phyloP scores from a whole-genome alignment of 2,113 vertebrate species.

The Melozone crissalis region DNA sequence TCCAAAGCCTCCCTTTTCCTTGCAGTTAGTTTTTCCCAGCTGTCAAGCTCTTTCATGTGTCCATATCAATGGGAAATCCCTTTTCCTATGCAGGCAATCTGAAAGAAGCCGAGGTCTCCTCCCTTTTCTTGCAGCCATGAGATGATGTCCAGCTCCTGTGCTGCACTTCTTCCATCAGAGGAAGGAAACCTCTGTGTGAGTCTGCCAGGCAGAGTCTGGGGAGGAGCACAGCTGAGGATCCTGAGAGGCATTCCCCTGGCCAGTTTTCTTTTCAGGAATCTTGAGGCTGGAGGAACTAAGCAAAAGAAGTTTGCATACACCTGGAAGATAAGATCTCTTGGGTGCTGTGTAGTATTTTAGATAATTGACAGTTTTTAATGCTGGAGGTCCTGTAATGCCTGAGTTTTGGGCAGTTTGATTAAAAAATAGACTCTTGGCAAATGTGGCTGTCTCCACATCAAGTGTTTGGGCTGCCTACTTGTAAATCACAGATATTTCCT shows the following conservation, averaged over 20 bases:
- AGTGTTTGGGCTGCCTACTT: background rate
- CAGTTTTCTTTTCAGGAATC: background rate
- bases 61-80: background rate
- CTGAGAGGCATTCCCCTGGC: background rate
- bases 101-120: background rate
- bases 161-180: background rate
- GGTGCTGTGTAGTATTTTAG: background rate
- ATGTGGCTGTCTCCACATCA: background rate
- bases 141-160: background rate
- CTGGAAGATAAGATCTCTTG: background rate
- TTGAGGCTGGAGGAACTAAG: background rate
- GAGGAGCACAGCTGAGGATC: background rate
- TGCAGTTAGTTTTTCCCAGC: background rate
- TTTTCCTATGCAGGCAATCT: background rate
- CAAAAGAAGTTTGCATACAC: background rate
- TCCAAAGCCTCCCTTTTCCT: background rate
- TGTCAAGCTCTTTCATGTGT: background rate
- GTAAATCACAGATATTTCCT: background rate
- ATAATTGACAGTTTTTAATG: background rate
- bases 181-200: background rate
- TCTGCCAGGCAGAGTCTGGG: no score
- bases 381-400: background rate
- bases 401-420: background rate
- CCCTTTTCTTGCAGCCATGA: background rate
- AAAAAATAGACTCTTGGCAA: conserved; percentile 20